These are phyloP conservation scores for Brienomyrus longianalis DNA, from an alignment of 2,113 vertebrate genomes.

Conservation along the genomic window DNA sequence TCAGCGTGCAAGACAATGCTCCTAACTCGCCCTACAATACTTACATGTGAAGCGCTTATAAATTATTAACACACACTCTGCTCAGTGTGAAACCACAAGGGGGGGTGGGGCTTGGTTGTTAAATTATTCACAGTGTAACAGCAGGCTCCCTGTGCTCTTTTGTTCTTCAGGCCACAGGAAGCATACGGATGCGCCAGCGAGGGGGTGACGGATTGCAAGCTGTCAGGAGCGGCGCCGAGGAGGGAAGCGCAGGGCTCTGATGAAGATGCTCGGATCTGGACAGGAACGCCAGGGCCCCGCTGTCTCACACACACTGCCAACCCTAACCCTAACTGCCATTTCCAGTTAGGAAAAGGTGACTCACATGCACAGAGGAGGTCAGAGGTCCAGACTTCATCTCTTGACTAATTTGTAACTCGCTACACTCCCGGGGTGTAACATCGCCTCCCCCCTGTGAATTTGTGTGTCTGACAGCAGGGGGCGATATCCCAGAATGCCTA, in stretches of 20 bases:
- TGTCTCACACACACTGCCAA: neutral
- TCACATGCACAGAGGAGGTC: neutral
- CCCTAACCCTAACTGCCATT: neutral
- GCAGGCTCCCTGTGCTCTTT: neutral
- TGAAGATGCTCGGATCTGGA: neutral
- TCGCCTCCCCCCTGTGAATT: neutral
- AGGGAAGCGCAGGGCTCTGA: neutral
- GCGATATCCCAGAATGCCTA: neutral
- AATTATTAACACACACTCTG: neutral
- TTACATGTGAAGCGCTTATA: neutral
- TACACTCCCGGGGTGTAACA: neutral
- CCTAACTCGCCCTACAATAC: neutral
- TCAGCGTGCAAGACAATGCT: neutral
- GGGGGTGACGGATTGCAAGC: neutral
- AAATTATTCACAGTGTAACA: neutral
- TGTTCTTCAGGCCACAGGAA: neutral
- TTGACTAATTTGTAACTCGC: neutral
- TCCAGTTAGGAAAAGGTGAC: neutral
- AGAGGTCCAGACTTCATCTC: neutral
- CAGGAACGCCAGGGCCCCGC: neutral
- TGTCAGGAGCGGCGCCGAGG: neutral
- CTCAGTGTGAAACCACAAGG: neutral
- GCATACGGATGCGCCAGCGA: neutral
- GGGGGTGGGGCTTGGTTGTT: neutral
- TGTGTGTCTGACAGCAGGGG: neutral